Conservation (phyloP, 1,140 invertebrate species). For the Tetraneura akinire region DNA sequence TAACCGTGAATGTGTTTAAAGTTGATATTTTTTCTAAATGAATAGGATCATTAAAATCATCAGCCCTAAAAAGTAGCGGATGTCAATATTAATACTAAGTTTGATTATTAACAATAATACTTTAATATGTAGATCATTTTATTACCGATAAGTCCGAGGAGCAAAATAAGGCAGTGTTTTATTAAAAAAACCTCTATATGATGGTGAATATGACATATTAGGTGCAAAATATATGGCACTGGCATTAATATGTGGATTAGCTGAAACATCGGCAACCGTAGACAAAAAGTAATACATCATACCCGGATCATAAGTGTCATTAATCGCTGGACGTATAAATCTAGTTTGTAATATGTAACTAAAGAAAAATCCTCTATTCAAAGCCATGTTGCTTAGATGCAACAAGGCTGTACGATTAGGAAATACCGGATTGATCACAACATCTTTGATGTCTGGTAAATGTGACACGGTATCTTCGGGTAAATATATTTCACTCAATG, state of each 20-base stretch:
- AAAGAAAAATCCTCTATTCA: conserved; percentile 93
- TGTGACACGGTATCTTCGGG: conserved; percentile 84
- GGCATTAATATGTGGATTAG: conserved; percentile 90
- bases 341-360: conserved; percentile 91
- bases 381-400: conserved; percentile 93
- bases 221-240: conserved; percentile 93
- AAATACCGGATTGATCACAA: conserved; percentile 93
- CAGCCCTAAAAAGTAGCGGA: conserved; percentile 63
- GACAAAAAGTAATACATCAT: conserved; percentile 98
- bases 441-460: conserved; percentile 89
- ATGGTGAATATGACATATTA: conserved; percentile 91
- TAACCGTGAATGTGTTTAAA: conserved; percentile 80
- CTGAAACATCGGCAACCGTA: conserved; percentile 90
- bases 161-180: conserved; percentile 94
- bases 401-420: conserved; percentile 90
- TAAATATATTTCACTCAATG: conserved; percentile 81
- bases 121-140: background rate
- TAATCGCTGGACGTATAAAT: conserved; percentile 84
- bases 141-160: conserved; percentile 78
- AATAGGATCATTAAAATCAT: conserved; percentile 93
- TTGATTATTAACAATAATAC: background rate
- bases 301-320: conserved; percentile 92
- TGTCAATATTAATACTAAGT: background rate
- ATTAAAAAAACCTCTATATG: conserved; percentile 94
- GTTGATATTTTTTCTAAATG: conserved; percentile 90